Base-by-base conservation (phyloP, 1,140 invertebrate species). In the Leptonema lineaticorne region DNA sequence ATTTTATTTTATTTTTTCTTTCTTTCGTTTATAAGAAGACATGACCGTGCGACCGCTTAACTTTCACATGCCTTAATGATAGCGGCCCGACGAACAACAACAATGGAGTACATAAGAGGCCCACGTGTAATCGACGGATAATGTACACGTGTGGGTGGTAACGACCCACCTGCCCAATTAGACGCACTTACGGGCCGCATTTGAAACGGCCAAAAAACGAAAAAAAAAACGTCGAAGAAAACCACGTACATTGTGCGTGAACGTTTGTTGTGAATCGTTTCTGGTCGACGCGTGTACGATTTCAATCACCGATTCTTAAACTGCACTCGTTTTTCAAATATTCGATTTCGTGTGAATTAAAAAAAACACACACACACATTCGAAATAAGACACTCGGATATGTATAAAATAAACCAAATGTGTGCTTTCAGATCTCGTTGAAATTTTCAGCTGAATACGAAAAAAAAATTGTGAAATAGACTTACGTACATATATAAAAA, bases 101-200 rank as follows among this genome's bases (percentile, higher is more conserved):
- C 62, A 64, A 48, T 50, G 29, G 30, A n/a, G 30, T 2, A 29
- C n/a, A n/a, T n/a, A n/a, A n/a, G n/a, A n/a, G n/a, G 30, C 30
- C 18, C 30, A 46, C 24, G 62, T 26, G 62, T 64, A 45, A 64
- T 64, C 33, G 62, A 50, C 20, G 41, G 41, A 48, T 48, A 27
- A 29, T 64, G 28, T 22, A 53, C 48, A 26, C 58, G 58, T 62
- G 58, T 67, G 70, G 46, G 66, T 26, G 59, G 58, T 26, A 14
- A 4, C 29, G 16, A 14, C 29, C 50, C 70, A 67, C 67, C 67
- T 69, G 69, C 69, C 33, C 69, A 71, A 71, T 71, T 71, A 71
- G 66, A 60, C 45, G 67, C 69, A 64, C 6, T 48, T n/a, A 22
- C 26, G 53, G 6, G 45, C 6, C 45, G 30, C 11, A 41, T 41